Conservation (phyloP, 2,113 vertebrate species). For the Hippocampus abdominalis region DNA sequence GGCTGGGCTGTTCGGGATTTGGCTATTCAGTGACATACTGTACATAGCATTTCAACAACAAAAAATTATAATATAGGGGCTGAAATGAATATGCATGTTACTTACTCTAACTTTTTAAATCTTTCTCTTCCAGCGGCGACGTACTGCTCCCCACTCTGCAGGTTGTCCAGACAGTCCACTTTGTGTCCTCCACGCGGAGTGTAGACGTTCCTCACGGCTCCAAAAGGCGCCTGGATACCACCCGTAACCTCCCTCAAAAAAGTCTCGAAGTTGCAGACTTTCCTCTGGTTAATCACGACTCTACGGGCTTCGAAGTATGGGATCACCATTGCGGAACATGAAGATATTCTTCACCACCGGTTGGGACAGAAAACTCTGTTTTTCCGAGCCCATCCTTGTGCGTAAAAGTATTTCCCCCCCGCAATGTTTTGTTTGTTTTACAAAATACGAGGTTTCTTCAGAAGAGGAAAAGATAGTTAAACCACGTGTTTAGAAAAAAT, state of each 20-base stretch:
- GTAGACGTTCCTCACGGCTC: conserved; percentile 91
- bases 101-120: conserved; percentile 94
- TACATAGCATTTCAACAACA: too few species aligned
- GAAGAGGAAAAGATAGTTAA: neutral
- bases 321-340: conserved; percentile 92
- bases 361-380: conserved; percentile 80
- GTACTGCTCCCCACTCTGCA: conserved; percentile 89
- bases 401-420: conserved; percentile 14
- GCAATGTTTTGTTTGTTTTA: conserved; percentile 2
- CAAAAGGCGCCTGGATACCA: conserved; percentile 85
- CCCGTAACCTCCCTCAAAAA: conserved; percentile 89
- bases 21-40: too few species aligned
- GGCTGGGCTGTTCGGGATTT: too few species aligned
- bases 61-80: neutral
- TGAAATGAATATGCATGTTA: neutral
- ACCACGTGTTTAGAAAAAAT: neutral
- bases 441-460: neutral
- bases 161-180: conserved; percentile 80
- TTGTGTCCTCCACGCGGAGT: conserved; percentile 86
- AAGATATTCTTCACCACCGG: conserved; percentile 87
- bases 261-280: conserved; percentile 86
- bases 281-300: conserved; percentile 86
- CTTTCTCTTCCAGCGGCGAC: conserved; percentile 89
- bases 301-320: conserved; percentile 87
- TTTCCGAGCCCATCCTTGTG: conserved; percentile 62